Evolutionary conservation across 2,113 vertebrate species (phyloP), one percentile per base, ranked within the genome.

Genomic region (Mustelus asterias): DNA sequence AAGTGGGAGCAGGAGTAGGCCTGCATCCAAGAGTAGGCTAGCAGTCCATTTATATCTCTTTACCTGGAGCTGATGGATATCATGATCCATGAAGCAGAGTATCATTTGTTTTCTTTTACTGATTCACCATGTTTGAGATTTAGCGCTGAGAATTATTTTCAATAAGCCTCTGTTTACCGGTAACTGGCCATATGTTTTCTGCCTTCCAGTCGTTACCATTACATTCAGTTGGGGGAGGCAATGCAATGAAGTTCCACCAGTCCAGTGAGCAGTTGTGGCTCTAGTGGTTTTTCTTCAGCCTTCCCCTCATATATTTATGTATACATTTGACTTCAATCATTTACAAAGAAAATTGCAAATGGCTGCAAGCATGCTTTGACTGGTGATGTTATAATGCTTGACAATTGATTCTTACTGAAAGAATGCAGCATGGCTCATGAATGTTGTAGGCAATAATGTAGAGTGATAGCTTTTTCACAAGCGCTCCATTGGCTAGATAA

Each of bases 301-400:
- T 60, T 90, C 29, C 63, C 13, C 63, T 58, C 26, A 54, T 58
- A 89, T n/a, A 41, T 48, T 86, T 13, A 48, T 86, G 26, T 63
- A 33, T 63, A 60, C 4, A 8, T 18, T 60, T 33, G 41, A 83
- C 37, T 60, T 63, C 58, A 60, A 10, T 58, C 13, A 90, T 90
- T 90, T 90, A 58, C 26, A 90, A 60, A 90, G 11, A 90, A 63
- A 90, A 60, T 90, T 90, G 58, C 14, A 90, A 90, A 58, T 90
- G 54, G 3, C 29, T 60, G 54, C 29, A 90, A 89, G 88, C 6
- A 3, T 60, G 88, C 10, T 29, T 89, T 24, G 1, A 54, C 22
- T 24, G 24, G 54, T 88, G 22, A 88, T 88, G 85, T 54, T 89
- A 58, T 5, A 58, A 5, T 89, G 22, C 8, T 11, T 90, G 58